These are phyloP conservation scores for Athalia cordata DNA, from an alignment of 2,888 invertebrate genomes.

Conservation along the genomic window DNA sequence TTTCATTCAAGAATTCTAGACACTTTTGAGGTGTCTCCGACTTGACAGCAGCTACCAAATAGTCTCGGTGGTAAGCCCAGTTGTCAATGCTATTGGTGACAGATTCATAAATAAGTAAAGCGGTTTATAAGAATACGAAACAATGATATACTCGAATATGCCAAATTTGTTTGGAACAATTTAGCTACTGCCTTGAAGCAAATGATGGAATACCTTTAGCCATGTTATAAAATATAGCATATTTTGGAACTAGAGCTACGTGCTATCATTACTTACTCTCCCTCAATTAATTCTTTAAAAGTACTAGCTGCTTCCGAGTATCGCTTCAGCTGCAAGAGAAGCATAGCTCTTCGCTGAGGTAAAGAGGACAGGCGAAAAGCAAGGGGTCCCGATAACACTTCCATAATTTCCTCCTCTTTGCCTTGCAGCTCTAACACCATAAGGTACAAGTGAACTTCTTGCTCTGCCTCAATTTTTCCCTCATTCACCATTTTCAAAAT, in stretches of 20 bases:
- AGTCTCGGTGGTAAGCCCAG: constrained; percentile 74
- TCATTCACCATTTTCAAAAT: constrained; percentile 86
- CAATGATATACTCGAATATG: constrained; percentile 31
- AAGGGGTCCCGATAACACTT: constrained; percentile 87
- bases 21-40: constrained; percentile 68
- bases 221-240: too few relatives aligned
- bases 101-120: constrained; percentile 10
- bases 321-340: constrained; percentile 82
- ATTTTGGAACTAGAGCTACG: background rate
- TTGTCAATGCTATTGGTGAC: constrained; percentile 69
- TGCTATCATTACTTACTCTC: constrained; percentile 77
- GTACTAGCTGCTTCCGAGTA: constrained; percentile 86
- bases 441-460: constrained; percentile 93
- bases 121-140: constrained; percentile 42
- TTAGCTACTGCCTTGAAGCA: background rate
- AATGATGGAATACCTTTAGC: too few relatives aligned
- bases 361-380: constrained; percentile 67
- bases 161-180: background rate
- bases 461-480: constrained; percentile 93
- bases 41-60: constrained; percentile 70
- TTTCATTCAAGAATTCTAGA: constrained; percentile 69
- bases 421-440: constrained; percentile 88
- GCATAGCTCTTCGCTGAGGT: constrained; percentile 82
- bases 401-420: constrained; percentile 88
- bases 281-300: constrained; percentile 83